Percentiles rank a stretch among this genome's conserved stretches.
phyloP scores from a whole-genome alignment of 2,113 vertebrate species.

The Cinclus mexicanus region DNA sequence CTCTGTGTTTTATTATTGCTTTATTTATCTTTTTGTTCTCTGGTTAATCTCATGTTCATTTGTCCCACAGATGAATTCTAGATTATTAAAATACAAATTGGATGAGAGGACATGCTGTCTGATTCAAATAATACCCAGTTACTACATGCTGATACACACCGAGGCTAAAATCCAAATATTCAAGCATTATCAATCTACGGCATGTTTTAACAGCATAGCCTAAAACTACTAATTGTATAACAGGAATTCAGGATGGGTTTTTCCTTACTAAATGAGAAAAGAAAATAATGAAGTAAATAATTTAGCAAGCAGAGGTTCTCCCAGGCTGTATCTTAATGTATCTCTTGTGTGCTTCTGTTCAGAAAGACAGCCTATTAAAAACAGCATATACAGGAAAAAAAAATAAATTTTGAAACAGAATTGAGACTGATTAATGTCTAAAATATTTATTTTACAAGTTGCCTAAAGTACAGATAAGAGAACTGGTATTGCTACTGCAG shows the following conservation, averaged over 20 bases:
- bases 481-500: fast-evolving
- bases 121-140: background rate
- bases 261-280: background rate
- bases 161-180: background rate
- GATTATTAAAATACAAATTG: background rate
- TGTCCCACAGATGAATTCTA: background rate
- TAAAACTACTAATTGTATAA: background rate
- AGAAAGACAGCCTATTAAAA: background rate
- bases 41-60: background rate
- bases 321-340: background rate
- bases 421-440: background rate
- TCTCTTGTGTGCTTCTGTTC: background rate
- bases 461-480: background rate
- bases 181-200: background rate
- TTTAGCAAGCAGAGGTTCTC: background rate
- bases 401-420: background rate
- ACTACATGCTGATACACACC: background rate
- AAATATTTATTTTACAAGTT: background rate
- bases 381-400: background rate
- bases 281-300: background rate
- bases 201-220: background rate
- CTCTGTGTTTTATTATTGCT: background rate
- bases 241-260: background rate
- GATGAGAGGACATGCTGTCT: background rate
- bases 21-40: background rate